Evolutionary conservation across 2,888 invertebrate genomes (phyloP), one percentile per base, ranked within the genome.

Genomic region (Polyommatus icarus): DNA sequence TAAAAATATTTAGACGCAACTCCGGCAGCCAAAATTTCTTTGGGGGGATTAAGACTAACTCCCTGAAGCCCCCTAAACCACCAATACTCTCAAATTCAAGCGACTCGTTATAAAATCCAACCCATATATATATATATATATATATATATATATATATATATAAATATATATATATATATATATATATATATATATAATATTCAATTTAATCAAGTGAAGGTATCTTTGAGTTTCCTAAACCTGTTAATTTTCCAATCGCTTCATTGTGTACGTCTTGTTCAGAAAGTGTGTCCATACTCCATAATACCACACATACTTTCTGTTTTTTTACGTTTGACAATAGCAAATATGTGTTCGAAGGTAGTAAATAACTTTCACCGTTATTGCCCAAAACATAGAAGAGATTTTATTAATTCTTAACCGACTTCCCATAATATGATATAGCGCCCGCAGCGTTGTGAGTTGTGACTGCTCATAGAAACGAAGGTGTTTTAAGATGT

Each of bases 311-410:
- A 18, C 18, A 67, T 24, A 61, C 67, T 67, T 67, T 67, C 67
- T 32, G 67, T 67, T 67, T 67, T 67, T 67, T 67, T 67, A 67
- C 67, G 67, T 18, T 67, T 67, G 67, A 67, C 29, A 29, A 67
- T 18, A 67, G 67, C 29, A 67, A 67, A 67, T 67, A 32, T 67
- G 29, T 59, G 57, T 59, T 59, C 15, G 1, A 50, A 50, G 54
- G 54, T 54, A 54, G 54, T 54, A 54, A 54, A 54, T 54, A 54
- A 54, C 54, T 54, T 54, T 54, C 54, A 54, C 54, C 18, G 54
- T 54, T 54, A 54, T 54, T 54, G 18, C 54, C 54, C 54, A 18
- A 54, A 54, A 54, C 0, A 54, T 18, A 18, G 18, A 54, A 54
- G 54, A 5, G 18, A 54, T 54, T 54, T 54, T 54, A 54, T 54